Evolutionary conservation across 2,797 vertebrate species (phyloP).

Genomic region (Coluber constrictor): DNA sequence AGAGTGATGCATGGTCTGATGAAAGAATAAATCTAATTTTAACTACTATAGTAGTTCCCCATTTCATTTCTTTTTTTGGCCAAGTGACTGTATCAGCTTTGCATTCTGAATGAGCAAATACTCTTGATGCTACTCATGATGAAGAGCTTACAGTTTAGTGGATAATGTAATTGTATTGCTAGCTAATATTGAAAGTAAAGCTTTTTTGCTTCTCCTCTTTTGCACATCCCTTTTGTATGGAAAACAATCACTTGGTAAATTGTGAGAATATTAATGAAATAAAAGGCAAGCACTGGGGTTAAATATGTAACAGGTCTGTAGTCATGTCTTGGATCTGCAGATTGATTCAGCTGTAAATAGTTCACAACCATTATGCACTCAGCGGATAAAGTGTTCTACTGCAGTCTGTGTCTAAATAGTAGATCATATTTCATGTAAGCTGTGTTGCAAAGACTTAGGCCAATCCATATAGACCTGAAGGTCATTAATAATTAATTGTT

Average conservation of each 20-base stretch:
- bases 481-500: slow-evolving; percentile 20
- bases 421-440: slow-evolving; percentile 8
- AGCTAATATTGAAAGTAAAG: background rate
- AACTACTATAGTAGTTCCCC: background rate
- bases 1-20: background rate
- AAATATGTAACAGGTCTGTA: background rate
- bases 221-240: background rate
- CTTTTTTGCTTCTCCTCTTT: background rate
- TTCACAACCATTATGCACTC: slow-evolving; percentile 34
- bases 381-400: slow-evolving; percentile 40
- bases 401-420: slow-evolving; percentile 4
- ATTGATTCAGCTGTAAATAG: slow-evolving; percentile 34
- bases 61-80: background rate
- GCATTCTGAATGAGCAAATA: background rate
- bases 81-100: background rate
- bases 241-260: background rate
- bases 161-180: background rate
- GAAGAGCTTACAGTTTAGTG: background rate
- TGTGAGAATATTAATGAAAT: background rate
- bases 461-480: background rate
- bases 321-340: slow-evolving; percentile 9
- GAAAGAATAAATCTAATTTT: background rate
- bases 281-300: background rate
- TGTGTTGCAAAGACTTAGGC: background rate
- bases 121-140: background rate